Conservation (phyloP, 1,140 invertebrate species). For the Anastatus disparis region DNA sequence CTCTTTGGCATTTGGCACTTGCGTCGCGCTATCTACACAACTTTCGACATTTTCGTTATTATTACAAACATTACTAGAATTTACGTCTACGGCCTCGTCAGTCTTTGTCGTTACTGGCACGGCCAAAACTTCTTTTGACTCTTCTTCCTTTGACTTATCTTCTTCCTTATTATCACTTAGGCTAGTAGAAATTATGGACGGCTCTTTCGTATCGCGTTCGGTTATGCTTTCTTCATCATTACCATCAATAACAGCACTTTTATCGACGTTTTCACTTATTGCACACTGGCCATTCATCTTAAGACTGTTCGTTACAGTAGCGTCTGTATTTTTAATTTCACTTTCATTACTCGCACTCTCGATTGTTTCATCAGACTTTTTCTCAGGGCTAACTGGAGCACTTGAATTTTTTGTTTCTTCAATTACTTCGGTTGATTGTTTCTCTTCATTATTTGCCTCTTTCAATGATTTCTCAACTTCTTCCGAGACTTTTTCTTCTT, state of each 20-base stretch:
- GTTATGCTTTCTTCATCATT: slow-evolving; percentile 54
- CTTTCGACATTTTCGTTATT: slow-evolving; percentile 65
- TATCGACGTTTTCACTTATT: slow-evolving; percentile 48
- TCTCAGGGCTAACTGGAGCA: not conserved
- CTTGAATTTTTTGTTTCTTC: slow-evolving; percentile 21
- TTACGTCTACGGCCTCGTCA: slow-evolving; percentile 59
- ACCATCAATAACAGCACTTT: slow-evolving; percentile 64
- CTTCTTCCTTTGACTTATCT: no score
- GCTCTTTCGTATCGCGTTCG: slow-evolving; percentile 64
- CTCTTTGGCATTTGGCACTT: slow-evolving; percentile 70
- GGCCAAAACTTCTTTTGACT: slow-evolving; percentile 5
- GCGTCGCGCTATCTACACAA: slow-evolving; percentile 66
- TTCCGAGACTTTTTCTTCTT: not conserved
- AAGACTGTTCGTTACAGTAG: slow-evolving; percentile 46
- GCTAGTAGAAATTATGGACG: slow-evolving; percentile 72
- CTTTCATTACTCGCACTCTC: not conserved
- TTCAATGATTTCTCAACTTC: slow-evolving; percentile 33
- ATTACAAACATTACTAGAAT: slow-evolving; percentile 62
- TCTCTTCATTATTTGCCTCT: slow-evolving; percentile 2
- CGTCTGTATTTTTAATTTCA: slow-evolving; percentile 43
- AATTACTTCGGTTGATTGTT: slow-evolving; percentile 5
- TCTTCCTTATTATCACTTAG: slow-evolving; percentile 62
- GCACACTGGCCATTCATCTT: slow-evolving; percentile 51
- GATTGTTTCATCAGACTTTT: slow-evolving; percentile 29
- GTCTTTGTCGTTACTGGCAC: slow-evolving; percentile 38